Conservation (phyloP, 2,888 invertebrate species). For the Syrista parreyssii region DNA sequence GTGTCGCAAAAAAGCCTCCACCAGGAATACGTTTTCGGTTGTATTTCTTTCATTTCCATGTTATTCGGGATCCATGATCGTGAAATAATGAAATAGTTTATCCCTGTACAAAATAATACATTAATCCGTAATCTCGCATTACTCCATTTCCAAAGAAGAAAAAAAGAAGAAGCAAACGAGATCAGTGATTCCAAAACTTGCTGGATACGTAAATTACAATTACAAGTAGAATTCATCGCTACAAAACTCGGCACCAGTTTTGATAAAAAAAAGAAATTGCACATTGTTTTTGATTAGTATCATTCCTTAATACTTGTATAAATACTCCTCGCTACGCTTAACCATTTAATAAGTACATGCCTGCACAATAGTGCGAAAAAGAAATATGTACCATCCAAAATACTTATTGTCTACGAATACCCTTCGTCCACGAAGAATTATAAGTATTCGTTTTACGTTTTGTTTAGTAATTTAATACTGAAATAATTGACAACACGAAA, state of each 20-base stretch:
- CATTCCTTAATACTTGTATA: slow-evolving; percentile 12
- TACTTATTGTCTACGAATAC: slow-evolving; percentile 10
- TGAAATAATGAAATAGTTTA: background rate
- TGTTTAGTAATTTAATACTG: slow-evolving; percentile 33
- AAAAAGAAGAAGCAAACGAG: background rate
- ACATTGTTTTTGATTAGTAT: slow-evolving; percentile 33
- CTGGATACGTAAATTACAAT: background rate
- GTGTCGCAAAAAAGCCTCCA: slow-evolving; percentile 3
- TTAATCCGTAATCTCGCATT: background rate
- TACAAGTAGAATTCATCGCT: slow-evolving; percentile 18
- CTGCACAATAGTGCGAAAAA: background rate
- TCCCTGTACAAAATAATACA: background rate
- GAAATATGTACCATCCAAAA: background rate
- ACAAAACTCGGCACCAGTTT: slow-evolving; percentile 31
- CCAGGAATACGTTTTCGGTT: background rate
- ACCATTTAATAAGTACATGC: slow-evolving; percentile 15
- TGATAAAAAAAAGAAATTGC: slow-evolving; percentile 25
- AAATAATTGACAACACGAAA: slow-evolving; percentile 20
- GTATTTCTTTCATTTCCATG: background rate
- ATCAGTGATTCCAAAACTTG: background rate
- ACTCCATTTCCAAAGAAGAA: background rate
- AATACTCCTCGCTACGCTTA: slow-evolving; percentile 6
- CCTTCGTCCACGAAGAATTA: slow-evolving; percentile 19
- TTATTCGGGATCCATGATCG: background rate
- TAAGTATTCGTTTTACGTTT: slow-evolving; percentile 6